These are phyloP conservation scores for Clarias gariepinus DNA, from an alignment of 2,113 vertebrate species.

Conservation along the genomic window DNA sequence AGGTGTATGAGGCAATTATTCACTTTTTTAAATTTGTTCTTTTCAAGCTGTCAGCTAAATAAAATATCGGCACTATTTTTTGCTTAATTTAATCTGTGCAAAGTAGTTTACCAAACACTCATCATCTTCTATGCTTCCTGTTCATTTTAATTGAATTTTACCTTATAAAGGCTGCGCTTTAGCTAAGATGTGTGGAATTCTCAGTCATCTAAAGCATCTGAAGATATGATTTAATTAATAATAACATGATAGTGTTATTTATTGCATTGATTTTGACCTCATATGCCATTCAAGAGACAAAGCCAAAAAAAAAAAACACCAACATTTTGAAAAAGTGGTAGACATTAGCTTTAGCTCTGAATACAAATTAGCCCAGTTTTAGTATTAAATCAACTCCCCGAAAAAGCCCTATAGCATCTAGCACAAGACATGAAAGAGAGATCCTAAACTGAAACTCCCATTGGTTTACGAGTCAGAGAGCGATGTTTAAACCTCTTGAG, in stretches of 20 bases:
- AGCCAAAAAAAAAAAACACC: no score
- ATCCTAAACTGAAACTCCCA: constrained; percentile 7
- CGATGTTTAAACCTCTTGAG: not conserved
- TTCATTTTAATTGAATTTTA: not conserved
- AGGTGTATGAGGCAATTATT: not conserved
- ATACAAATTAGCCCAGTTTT: not conserved
- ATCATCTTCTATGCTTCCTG: not conserved
- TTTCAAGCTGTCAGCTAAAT: no score
- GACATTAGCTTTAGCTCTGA: not conserved
- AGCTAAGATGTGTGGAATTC: not conserved
- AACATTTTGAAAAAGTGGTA: no score
- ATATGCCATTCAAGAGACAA: not conserved
- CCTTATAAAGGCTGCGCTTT: no score
- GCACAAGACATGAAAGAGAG: not conserved
- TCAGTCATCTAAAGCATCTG: not conserved
- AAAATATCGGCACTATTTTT: no score
- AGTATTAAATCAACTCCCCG: not conserved
- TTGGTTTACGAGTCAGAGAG: constrained; percentile 29
- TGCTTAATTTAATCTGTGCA: not conserved
- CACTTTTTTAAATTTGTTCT: no score
- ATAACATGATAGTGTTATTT: not conserved
- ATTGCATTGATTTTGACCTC: not conserved
- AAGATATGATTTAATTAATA: not conserved
- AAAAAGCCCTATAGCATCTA: not conserved
- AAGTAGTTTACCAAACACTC: not conserved